phyloP scores from a whole-genome alignment of 1,140 invertebrate species.

The Drosophila rufa region DNA sequence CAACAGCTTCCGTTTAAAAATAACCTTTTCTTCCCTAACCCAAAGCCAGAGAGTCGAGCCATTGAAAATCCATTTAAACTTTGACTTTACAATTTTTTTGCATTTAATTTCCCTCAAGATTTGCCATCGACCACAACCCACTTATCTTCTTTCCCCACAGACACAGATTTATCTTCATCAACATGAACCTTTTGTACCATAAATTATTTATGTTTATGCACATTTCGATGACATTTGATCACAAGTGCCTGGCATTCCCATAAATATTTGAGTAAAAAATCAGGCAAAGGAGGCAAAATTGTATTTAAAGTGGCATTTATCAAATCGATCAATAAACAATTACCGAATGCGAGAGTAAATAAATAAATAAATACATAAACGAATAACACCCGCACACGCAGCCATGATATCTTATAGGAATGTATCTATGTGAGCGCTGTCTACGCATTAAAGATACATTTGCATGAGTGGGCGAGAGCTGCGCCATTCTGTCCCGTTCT shows the following conservation, averaged over 20 bases:
- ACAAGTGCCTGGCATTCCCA: conserved; percentile 39
- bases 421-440: conserved; percentile 17
- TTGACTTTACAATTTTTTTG: conserved; percentile 20
- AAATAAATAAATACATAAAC: conserved; percentile 54
- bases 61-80: conserved; percentile 28
- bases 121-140: conserved; percentile 31
- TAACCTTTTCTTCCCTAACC: background rate
- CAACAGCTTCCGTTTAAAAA: conserved; percentile 7
- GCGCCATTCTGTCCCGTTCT: background rate
- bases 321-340: conserved; percentile 75
- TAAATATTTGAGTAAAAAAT: conserved; percentile 60
- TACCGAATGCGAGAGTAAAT: conserved; percentile 51
- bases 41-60: background rate
- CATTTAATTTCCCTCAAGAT: conserved; percentile 42
- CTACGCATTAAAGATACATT: conserved; percentile 70
- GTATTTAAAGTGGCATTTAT: conserved; percentile 62
- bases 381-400: conserved; percentile 8
- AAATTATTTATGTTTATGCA: conserved; percentile 55
- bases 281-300: conserved; percentile 14
- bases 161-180: conserved; percentile 39
- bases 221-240: conserved; percentile 54
- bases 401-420: conserved; percentile 47
- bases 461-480: conserved; percentile 42
- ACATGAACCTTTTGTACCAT: conserved; percentile 41
- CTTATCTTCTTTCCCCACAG: conserved; percentile 16